Conservation (phyloP, 2,797 vertebrate species). For the Acrossocheilus fasciatus region DNA sequence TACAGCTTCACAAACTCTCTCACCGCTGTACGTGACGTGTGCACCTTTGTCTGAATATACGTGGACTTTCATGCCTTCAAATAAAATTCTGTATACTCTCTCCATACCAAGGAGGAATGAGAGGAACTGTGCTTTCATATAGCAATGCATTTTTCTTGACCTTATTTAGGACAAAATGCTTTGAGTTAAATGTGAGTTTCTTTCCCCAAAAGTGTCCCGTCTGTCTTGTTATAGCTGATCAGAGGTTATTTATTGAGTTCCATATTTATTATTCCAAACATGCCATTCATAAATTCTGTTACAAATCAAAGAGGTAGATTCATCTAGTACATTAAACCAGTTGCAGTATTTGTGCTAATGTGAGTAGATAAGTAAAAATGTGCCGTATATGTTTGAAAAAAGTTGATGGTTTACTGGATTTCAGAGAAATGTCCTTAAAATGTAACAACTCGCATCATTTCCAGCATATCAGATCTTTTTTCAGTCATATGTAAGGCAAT, state of each 20-base stretch:
- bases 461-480: not conserved
- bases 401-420: constrained; percentile 52
- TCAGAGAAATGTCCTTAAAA: constrained; percentile 29
- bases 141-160: constrained; percentile 55
- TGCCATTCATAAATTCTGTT: constrained; percentile 44
- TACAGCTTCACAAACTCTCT: constrained; percentile 13
- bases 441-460: constrained; percentile 14
- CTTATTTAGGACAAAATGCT: constrained; percentile 64
- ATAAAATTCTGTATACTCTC: constrained; percentile 47
- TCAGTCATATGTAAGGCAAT: not conserved
- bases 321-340: constrained; percentile 32
- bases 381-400: constrained; percentile 52
- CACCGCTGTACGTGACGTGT: constrained; percentile 38
- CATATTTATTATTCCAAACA: constrained; percentile 79
- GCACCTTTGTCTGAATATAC: constrained; percentile 60
- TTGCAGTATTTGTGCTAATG: constrained; percentile 57
- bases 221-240: constrained; percentile 67
- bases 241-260: constrained; percentile 82
- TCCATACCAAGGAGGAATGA: constrained; percentile 35
- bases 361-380: constrained; percentile 55
- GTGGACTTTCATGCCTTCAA: constrained; percentile 63
- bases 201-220: constrained; percentile 73
- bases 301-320: constrained; percentile 26
- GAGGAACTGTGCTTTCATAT: constrained; percentile 42
- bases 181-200: constrained; percentile 78